phyloP scores from a whole-genome alignment of 2,888 invertebrate genomes.

The Myopa tessellatipennis region DNA sequence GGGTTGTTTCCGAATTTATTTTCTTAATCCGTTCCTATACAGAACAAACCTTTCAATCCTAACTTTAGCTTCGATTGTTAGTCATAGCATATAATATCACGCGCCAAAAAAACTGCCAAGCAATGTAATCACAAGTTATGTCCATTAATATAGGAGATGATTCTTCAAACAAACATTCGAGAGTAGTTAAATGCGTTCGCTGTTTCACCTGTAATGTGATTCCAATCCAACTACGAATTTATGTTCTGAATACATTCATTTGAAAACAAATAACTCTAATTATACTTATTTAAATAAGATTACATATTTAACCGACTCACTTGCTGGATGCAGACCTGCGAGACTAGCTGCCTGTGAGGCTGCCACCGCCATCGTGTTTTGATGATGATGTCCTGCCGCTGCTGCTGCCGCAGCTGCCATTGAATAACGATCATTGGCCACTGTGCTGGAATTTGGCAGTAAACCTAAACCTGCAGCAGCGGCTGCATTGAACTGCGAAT shows the following conservation, averaged over 20 bases:
- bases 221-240: no score
- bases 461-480: constrained; percentile 66
- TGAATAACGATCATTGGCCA: constrained; percentile 67
- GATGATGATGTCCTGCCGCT: constrained; percentile 71
- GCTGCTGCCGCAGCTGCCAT: constrained; percentile 68
- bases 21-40: no score
- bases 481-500: constrained; percentile 67
- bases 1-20: no score
- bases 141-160: constrained; percentile 54
- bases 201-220: constrained; percentile 48
- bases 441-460: constrained; percentile 68
- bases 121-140: neutral
- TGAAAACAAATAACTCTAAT: neutral
- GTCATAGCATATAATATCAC: no score
- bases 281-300: neutral
- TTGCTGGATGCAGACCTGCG: constrained; percentile 79
- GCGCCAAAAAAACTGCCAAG: no score
- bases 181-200: constrained; percentile 51
- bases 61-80: no score
- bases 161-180: constrained; percentile 56
- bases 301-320: constrained; percentile 66
- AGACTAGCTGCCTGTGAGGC: constrained; percentile 88
- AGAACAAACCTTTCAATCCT: no score
- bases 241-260: no score
- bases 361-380: constrained; percentile 83